phyloP scores from a whole-genome alignment of 2,888 invertebrate genomes.

The Phanerotoma sp. region DNA sequence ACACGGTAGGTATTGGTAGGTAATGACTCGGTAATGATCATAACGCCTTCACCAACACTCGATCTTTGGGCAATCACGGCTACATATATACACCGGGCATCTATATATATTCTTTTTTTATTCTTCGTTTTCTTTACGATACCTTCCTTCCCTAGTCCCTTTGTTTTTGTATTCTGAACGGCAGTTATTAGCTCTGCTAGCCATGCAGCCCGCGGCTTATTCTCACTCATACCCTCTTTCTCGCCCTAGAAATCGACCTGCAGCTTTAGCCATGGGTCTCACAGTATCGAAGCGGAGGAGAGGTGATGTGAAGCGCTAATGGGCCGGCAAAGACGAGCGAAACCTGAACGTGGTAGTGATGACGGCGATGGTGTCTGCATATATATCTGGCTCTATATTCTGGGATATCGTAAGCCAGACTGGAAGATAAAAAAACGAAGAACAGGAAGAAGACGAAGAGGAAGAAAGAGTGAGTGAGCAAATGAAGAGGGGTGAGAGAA shows the following conservation, averaged over 20 bases:
- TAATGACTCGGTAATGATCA: slow-evolving; percentile 58
- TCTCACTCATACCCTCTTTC: slow-evolving; percentile 34
- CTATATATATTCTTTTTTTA: slow-evolving; percentile 5
- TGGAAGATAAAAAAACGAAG: slow-evolving; percentile 13
- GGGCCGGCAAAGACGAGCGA: slow-evolving; percentile 39
- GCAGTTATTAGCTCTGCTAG: slow-evolving; percentile 49
- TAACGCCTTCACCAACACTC: slow-evolving; percentile 50
- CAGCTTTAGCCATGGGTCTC: slow-evolving; percentile 13
- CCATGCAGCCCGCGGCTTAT: slow-evolving; percentile 23
- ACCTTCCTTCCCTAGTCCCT: slow-evolving; percentile 15
- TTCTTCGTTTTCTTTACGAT: slow-evolving; percentile 8
- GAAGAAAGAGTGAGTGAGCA: slow-evolving; percentile 14
- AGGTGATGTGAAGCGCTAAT: slow-evolving; percentile 47
- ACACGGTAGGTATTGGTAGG: slow-evolving; percentile 53
- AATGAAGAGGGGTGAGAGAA: slow-evolving; percentile 24
- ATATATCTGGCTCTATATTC: slow-evolving; percentile 15
- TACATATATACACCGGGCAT: no score
- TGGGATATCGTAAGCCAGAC: not conserved
- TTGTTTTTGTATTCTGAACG: slow-evolving; percentile 55
- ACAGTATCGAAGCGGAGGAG: slow-evolving; percentile 5
- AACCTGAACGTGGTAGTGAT: slow-evolving; percentile 29
- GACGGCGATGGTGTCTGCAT: slow-evolving; percentile 30
- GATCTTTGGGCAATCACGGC: no score
- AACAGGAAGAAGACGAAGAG: slow-evolving; percentile 18
- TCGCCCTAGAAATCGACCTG: slow-evolving; percentile 30